Base-by-base conservation (phyloP, 2,113 vertebrate genomes). In the Melospiza melodia region DNA sequence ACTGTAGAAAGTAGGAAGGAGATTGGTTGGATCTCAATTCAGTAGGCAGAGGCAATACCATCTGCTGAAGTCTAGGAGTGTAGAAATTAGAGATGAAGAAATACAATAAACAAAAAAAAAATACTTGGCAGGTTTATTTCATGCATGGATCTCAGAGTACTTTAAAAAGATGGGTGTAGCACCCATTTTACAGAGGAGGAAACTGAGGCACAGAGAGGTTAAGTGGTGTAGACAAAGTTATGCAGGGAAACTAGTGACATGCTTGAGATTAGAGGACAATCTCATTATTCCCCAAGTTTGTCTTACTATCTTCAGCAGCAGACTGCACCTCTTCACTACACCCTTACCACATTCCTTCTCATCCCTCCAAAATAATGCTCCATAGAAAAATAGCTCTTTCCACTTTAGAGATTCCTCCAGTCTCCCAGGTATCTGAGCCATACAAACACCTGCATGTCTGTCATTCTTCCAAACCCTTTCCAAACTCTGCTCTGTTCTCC, bases 121-220 rank as follows among this genome's bases (percentile, higher is more conserved):
- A 94, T 82, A 95, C 61, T 96, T 93, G 88, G 83, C 83, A 93
- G 73, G 63, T 89, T 96, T 92, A 90, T 90, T 93, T 95, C 95
- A 97, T 97, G 94, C 95, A 97, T 94, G 88, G 84, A 96, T 95
- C 77, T 58, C 92, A 48, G 76, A 95, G 73, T 71, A 94, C 69
- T 96, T 97, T 93, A 96, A 94, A 97, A 96, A 97, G 86, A 87
- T 95, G 95, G 96, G 95, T 67, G 54, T 95, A 92, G 72, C 24
- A 93, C 92, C 95, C 92, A 87, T 97, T 95, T 96, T 95, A 94
- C 95, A 96, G 95, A 96, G 96, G 96, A 97, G 95, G 96, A 96
- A 96, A 97, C 95, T 95, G 95, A 97, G 96, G 96, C 96, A 96
- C 95, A 97, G 96, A 96, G 96, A 96, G 92, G 84, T 96, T 96